These are phyloP conservation scores for Montipora foliosa DNA, from an alignment of 64 coral and sea anemone genomes.

Conservation along the genomic window DNA sequence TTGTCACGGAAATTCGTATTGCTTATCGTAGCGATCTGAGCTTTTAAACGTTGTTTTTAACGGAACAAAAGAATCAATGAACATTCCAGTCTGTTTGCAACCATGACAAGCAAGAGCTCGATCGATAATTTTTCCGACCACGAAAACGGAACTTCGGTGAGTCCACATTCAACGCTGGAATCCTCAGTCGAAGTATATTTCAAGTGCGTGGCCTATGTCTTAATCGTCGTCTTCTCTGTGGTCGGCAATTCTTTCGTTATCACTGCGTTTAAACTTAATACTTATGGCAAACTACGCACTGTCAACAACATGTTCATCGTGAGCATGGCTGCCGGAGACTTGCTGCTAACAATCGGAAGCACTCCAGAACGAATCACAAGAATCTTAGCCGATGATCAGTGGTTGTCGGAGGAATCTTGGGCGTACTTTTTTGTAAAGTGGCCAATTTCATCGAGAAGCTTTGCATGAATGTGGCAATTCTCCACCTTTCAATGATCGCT, in stretches of 20 bases:
- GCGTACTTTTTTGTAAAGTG: slow-evolving; percentile 69
- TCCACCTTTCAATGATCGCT: slow-evolving; percentile 67
- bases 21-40: too few relatives aligned
- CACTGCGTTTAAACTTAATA: slow-evolving; percentile 78
- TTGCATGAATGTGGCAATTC: slow-evolving; percentile 73
- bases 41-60: too few relatives aligned
- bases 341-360: slow-evolving; percentile 72
- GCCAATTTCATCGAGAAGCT: slow-evolving; percentile 72
- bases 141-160: background rate
- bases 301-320: slow-evolving; percentile 79
- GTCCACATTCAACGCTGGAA: background rate
- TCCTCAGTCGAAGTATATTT: background rate
- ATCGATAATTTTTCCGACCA: background rate
- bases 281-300: slow-evolving; percentile 74
- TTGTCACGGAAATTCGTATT: too few relatives aligned
- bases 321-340: slow-evolving; percentile 72
- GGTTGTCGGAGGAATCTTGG: slow-evolving; percentile 54
- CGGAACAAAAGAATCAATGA: too few relatives aligned
- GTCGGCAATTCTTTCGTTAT: slow-evolving; percentile 75
- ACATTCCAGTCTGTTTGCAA: too few relatives aligned
- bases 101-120: too few relatives aligned
- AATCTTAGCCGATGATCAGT: slow-evolving; percentile 60
- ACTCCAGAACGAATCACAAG: slow-evolving; percentile 80
- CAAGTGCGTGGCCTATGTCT: slow-evolving; percentile 31
- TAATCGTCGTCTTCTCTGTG: slow-evolving; percentile 17